A percentile compares a stretch with the other conserved stretches of the same genome.
phyloP scores from a whole-genome alignment of 92 coral and sea anemone species.

The Scolanthus callimorphus region DNA sequence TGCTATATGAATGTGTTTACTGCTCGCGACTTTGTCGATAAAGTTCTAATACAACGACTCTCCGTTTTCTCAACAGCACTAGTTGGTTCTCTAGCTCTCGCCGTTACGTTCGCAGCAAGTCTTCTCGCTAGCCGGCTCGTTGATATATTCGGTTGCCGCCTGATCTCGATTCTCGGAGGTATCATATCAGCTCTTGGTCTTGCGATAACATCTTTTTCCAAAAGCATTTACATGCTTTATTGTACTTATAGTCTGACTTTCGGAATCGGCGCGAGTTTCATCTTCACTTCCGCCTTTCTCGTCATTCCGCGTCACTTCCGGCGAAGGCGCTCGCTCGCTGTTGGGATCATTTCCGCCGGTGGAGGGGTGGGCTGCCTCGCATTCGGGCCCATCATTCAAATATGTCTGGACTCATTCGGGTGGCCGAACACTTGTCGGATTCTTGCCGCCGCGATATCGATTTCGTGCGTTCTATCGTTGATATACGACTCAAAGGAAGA shows the following conservation, averaged over 20 bases:
- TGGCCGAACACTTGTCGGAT: conserved; percentile 30
- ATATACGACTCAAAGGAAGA: conserved; percentile 19
- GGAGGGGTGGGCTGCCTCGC: conserved; percentile 39
- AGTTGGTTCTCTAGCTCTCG: conserved; percentile 58
- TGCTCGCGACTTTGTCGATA: too few species aligned
- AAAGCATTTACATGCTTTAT: conserved; percentile 21
- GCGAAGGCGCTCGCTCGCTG: conserved; percentile 32
- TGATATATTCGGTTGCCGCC: conserved; percentile 50
- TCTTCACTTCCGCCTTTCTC: conserved; percentile 27
- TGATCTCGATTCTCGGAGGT: conserved; percentile 45
- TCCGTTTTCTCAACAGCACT: too few species aligned
- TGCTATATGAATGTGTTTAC: too few species aligned
- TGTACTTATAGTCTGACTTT: conserved; percentile 38
- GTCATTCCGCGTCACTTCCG: conserved; percentile 26
- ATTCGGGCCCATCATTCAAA: conserved; percentile 39
- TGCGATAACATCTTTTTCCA: conserved; percentile 41
- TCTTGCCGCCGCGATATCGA: conserved; percentile 22
- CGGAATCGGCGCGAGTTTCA: conserved; percentile 44
- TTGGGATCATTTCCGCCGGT: conserved; percentile 37
- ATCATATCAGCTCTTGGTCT: conserved; percentile 42
- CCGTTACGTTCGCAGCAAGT: conserved; percentile 27
- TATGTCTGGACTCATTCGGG: conserved; percentile 15
- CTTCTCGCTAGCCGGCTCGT: conserved; percentile 34
- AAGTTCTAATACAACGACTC: too few species aligned
- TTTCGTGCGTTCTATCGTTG: conserved; percentile 10